Conservation (phyloP, 2,888 invertebrate species). For the Meganola albula region DNA sequence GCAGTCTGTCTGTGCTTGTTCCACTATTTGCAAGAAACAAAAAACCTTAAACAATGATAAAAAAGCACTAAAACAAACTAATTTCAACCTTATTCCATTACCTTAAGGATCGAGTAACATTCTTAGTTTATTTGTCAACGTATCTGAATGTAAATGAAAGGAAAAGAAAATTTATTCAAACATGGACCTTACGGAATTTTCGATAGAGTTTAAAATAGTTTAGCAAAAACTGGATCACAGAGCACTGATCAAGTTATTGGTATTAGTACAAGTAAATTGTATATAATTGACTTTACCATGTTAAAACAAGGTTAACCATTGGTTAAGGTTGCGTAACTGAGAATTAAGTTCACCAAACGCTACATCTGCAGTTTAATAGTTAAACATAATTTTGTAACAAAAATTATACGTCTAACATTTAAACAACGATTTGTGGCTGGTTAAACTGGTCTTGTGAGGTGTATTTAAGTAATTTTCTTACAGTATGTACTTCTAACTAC, state of each 20-base stretch:
- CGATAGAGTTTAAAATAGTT: background rate
- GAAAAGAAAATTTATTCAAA: no score
- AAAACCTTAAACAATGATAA: conserved; percentile 29
- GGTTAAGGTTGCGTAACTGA: conserved; percentile 16
- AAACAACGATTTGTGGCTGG: no score
- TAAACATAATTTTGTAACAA: no score
- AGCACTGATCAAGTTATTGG: conserved; percentile 10
- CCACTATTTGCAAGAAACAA: conserved; percentile 45
- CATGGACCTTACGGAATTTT: no score
- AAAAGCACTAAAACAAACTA: conserved; percentile 14
- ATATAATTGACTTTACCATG: conserved; percentile 18
- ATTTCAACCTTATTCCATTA: conserved; percentile 28
- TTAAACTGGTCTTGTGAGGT: no score
- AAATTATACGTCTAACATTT: no score
- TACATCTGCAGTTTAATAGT: no score
- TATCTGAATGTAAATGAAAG: conserved; percentile 5
- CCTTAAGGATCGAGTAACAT: conserved; percentile 7
- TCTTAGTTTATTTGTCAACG: conserved; percentile 7
- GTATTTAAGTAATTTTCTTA: conserved; percentile 26
- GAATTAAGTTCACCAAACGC: no score
- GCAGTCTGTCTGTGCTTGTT: conserved; percentile 64
- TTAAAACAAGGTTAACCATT: conserved; percentile 17
- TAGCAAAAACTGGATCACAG: background rate
- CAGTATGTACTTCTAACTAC: conserved; percentile 23
- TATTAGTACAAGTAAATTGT: conserved; percentile 16